Evolutionary conservation across 2,888 invertebrate species (phyloP).

Genomic region (Hybos culiciformis): DNA sequence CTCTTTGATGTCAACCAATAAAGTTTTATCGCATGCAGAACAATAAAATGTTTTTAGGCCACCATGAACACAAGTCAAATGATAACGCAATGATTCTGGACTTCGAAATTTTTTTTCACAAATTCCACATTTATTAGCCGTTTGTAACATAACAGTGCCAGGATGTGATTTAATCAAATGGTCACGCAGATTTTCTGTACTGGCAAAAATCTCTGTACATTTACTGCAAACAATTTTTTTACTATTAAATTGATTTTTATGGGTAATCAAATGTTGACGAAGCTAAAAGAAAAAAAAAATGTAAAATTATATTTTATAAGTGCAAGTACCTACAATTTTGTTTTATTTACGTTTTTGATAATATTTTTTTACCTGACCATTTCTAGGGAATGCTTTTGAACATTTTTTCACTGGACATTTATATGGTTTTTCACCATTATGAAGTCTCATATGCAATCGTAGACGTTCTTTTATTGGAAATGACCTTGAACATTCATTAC

Average conservation of each 20-base stretch:
- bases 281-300: conserved; percentile 20
- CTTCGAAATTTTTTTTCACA: conserved; percentile 68
- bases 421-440: conserved; percentile 58
- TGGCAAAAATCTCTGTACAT: conserved; percentile 58
- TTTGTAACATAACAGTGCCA: too few relatives aligned
- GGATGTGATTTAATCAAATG: conserved; percentile 59
- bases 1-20: conserved; percentile 68
- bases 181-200: conserved; percentile 45
- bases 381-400: conserved; percentile 52
- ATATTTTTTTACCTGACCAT: conserved; percentile 48
- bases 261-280: conserved; percentile 56
- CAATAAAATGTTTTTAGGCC: conserved; percentile 64
- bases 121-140: conserved; percentile 63
- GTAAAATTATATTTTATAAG: background rate
- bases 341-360: background rate
- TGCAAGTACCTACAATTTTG: background rate
- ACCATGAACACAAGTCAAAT: conserved; percentile 60
- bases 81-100: conserved; percentile 55
- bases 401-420: conserved; percentile 48
- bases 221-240: conserved; percentile 57
- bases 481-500: conserved; percentile 59
- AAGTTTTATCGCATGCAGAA: conserved; percentile 62
- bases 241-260: conserved; percentile 43
- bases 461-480: conserved; percentile 65
- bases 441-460: conserved; percentile 56